Conservation (phyloP, 2,888 invertebrate genomes). For the Ariolimax columbianus region DNA sequence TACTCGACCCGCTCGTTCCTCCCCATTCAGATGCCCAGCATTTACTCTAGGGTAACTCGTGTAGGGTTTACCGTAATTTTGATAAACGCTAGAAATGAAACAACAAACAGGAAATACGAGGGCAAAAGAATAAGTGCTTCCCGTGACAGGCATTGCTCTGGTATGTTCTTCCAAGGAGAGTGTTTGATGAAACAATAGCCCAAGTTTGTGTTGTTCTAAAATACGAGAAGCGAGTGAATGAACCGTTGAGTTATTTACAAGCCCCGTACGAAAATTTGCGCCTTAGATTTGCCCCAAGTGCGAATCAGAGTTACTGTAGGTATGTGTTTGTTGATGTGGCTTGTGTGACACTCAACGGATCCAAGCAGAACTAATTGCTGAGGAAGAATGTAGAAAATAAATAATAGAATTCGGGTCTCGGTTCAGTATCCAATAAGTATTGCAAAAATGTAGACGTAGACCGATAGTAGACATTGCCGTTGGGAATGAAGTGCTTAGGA, state of each 20-base stretch:
- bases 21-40: too few relatives aligned
- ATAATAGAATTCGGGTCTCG: too few relatives aligned
- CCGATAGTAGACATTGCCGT: too few relatives aligned
- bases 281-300: background rate
- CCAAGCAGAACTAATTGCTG: conserved; percentile 20
- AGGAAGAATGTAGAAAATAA: background rate
- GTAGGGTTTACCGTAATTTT: too few relatives aligned
- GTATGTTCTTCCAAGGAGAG: background rate
- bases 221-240: background rate
- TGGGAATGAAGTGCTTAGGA: too few relatives aligned
- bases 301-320: conserved; percentile 4
- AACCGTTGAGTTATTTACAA: conserved; percentile 7
- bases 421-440: too few relatives aligned
- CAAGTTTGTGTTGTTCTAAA: background rate
- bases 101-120: too few relatives aligned
- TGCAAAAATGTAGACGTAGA: too few relatives aligned
- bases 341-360: background rate
- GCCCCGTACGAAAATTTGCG: background rate
- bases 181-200: conserved; percentile 4
- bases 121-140: background rate
- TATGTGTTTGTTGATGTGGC: conserved; percentile 17
- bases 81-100: too few relatives aligned
- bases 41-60: too few relatives aligned
- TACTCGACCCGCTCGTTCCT: too few relatives aligned
- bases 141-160: background rate